phyloP scores from a whole-genome alignment of 1,140 invertebrate species.

The Trissolcus basalis region DNA sequence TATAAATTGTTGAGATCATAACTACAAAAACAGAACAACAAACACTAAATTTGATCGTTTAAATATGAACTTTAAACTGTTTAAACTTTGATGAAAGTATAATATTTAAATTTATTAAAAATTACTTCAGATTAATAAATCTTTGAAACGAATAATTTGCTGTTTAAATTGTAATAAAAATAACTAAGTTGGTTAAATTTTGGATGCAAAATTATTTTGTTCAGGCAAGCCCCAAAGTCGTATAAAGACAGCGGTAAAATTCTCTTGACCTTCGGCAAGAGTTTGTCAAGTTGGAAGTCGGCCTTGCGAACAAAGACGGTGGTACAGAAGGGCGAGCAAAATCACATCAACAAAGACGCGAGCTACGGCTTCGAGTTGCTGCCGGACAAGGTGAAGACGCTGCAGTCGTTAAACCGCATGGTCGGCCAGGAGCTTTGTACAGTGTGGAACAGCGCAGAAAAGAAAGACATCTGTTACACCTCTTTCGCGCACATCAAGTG shows the following conservation, averaged over 20 bases:
- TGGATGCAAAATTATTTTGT: not conserved
- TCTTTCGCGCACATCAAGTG: constrained; percentile 53
- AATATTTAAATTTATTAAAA: no score
- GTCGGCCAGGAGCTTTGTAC: constrained; percentile 64
- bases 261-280: constrained; percentile 57
- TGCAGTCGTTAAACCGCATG: constrained; percentile 73
- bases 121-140: no score
- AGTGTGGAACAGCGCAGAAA: constrained; percentile 48
- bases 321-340: constrained; percentile 49
- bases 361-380: constrained; percentile 78
- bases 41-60: no score
- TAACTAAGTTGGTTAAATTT: no score
- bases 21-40: no score
- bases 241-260: constrained; percentile 60
- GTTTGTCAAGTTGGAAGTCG: constrained; percentile 61
- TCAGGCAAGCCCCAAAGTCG: constrained; percentile 56
- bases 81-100: no score
- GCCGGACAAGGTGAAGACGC: constrained; percentile 69
- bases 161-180: no score
- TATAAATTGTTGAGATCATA: no score
- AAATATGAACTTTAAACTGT: no score
- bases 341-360: constrained; percentile 63
- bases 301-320: constrained; percentile 24
- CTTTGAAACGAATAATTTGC: no score
- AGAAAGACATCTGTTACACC: constrained; percentile 58